Base-by-base conservation (phyloP, 2,797 vertebrate genomes). In the Lepidocolaptes lacrymiger region DNA sequence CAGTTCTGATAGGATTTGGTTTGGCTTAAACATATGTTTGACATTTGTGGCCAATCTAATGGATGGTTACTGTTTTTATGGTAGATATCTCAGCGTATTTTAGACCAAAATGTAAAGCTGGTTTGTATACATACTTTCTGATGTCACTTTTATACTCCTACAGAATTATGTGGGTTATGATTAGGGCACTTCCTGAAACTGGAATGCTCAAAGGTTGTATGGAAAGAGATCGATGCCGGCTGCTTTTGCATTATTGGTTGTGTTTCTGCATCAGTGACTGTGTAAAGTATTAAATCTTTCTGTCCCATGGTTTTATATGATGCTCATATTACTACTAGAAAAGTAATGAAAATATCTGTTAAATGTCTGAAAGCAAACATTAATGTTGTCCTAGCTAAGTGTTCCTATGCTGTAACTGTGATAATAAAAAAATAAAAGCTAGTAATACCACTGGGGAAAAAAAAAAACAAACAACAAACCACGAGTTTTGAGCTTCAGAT, bases 21-120 rank as follows among this genome's bases (percentile, higher is more conserved):
- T 93, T 94, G 85, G 34, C 56, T 96, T 80, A 89, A 95, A 80
- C 89, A 90, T 59, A 16, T 82, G 88, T 91, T 95, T 83, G 83
- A 95, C 59, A 89, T 97, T 90, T 90, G 90, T 9, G 77, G 89
- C 72, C 44, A 82, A 87, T 82, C 44, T 92, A 94, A 95, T 87
- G 73, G 92, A 91, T 87, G 81, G 80, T 91, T 96, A 51, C 89
- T 91, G 61, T 58, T 88, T 86, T 95, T 91, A 95, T 68, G 71
- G 80, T 68, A 87, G 88, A 68, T 92, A 87, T 36, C 64, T 85
- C 61, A 89, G 73, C 44, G 36, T 92, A 15, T 67, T 94, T 87
- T 51, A 77, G 80, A 89, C 84, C 77, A 71, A 91, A 94, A 76
- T 82, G 51, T 79, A 71, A 67, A 80, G 55, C 72, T 74, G 73